Evolutionary conservation across 2,888 invertebrate genomes (phyloP).

Genomic region (Octodonta nipae): DNA sequence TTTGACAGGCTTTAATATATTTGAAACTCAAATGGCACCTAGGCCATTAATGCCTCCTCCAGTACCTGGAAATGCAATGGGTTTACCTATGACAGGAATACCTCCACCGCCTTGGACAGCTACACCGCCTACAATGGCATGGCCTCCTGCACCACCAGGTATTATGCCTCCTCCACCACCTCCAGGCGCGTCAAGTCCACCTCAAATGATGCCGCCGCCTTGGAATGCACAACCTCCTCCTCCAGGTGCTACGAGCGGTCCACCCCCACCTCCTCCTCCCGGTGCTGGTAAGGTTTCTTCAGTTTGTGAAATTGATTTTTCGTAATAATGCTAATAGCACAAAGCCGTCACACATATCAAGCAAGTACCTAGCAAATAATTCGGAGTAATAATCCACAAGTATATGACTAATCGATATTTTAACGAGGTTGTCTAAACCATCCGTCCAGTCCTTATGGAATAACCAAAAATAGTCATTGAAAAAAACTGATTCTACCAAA

Average conservation of each 20-base stretch:
- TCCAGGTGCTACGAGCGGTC: slow-evolving; percentile 15
- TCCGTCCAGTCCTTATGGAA: too few species aligned
- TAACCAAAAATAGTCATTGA: too few species aligned
- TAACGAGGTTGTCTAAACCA: too few species aligned
- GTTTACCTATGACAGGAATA: slow-evolving; percentile 14
- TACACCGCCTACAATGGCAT: slow-evolving; percentile 31
- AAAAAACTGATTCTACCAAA: too few species aligned
- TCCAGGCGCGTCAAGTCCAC: slow-evolving; percentile 39
- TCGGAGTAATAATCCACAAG: too few species aligned
- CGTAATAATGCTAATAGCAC: too few species aligned
- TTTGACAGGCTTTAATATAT: slow-evolving; percentile 30
- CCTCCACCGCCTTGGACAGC: slow-evolving; percentile 36
- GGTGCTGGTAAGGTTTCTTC: too few species aligned
- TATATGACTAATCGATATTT: slow-evolving; percentile 10
- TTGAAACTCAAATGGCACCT: slow-evolving; percentile 43
- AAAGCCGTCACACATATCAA: background rate
- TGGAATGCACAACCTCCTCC: slow-evolving; percentile 32
- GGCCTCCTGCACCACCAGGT: slow-evolving; percentile 36
- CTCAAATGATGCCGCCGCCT: slow-evolving; percentile 44
- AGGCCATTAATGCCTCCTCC: slow-evolving; percentile 53
- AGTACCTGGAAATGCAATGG: slow-evolving; percentile 23
- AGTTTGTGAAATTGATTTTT: too few species aligned
- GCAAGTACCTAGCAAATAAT: too few species aligned
- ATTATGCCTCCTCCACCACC: slow-evolving; percentile 38
- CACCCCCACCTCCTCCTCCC: slow-evolving; percentile 7